Percentiles rank a stretch among this genome's conserved stretches.
These are phyloP conservation scores for Drosophila jambulina DNA, from an alignment of 1,140 invertebrate species.

Conservation along the genomic window DNA sequence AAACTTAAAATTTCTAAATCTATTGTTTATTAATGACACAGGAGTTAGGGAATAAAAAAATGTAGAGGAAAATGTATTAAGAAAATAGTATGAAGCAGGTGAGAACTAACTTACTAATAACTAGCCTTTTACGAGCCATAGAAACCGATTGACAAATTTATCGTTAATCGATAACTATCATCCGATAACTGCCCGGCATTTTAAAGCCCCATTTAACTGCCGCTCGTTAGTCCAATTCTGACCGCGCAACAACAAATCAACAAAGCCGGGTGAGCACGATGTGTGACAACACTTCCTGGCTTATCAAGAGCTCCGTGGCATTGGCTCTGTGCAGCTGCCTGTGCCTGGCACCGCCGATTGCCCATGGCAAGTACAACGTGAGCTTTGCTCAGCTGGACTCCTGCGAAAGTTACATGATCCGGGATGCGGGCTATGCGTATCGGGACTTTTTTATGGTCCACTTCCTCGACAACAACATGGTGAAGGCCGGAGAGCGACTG, in stretches of 20 bases:
- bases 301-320: conserved; percentile 27
- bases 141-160: not conserved
- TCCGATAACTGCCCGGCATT: not conserved
- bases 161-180: not conserved
- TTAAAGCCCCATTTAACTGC: not conserved
- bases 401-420: conserved; percentile 60
- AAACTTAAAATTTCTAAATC: too few species aligned
- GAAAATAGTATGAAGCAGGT: too few species aligned
- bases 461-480: conserved; percentile 67
- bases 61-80: too few species aligned
- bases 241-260: not conserved
- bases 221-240: not conserved
- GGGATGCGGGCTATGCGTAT: conserved; percentile 63
- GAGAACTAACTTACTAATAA: too few species aligned
- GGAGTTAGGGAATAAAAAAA: too few species aligned
- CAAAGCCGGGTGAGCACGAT: conserved; percentile 6
- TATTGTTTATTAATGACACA: too few species aligned
- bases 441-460: conserved; percentile 66
- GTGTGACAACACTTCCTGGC: conserved; percentile 12
- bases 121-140: not conserved
- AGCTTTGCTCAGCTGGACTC: conserved; percentile 66
- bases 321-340: conserved; percentile 21
- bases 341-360: conserved; percentile 27
- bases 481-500: conserved; percentile 53
- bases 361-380: conserved; percentile 65